Evolutionary conservation across 2,888 invertebrate genomes (phyloP).

Genomic region (Rotaria sp.): DNA sequence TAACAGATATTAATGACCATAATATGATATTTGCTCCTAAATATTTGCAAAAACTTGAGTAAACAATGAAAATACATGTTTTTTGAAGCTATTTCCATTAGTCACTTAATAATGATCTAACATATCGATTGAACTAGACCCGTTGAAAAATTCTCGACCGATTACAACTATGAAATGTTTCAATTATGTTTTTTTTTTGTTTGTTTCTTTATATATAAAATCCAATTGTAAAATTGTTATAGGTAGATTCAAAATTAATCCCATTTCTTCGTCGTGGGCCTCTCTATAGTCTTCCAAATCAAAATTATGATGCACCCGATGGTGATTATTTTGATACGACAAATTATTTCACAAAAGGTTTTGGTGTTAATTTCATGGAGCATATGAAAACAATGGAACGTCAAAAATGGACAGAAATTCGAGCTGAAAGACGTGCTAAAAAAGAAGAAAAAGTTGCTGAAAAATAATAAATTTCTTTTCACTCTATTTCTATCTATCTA

Average conservation of each 20-base stretch:
- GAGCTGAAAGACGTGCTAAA: not conserved
- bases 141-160: no score
- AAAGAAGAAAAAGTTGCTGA: not conserved
- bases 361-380: conserved; percentile 26
- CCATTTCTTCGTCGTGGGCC: conserved; percentile 37
- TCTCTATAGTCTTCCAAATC: conserved; percentile 32
- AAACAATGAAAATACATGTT: no score
- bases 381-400: conserved; percentile 26
- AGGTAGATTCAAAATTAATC: conserved; percentile 36
- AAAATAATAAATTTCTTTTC: not conserved
- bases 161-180: no score
- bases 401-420: conserved; percentile 7
- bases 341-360: conserved; percentile 27
- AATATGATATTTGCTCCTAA: no score
- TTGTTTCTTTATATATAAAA: no score
- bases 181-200: no score
- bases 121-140: no score
- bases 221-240: not conserved
- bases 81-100: no score
- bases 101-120: no score
- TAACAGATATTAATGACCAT: no score
- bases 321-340: conserved; percentile 40
- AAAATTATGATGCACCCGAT: conserved; percentile 38
- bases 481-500: no score
- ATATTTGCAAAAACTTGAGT: no score